Evolutionary conservation across 2,113 vertebrate genomes (phyloP).

Genomic region (Nestor notabilis): DNA sequence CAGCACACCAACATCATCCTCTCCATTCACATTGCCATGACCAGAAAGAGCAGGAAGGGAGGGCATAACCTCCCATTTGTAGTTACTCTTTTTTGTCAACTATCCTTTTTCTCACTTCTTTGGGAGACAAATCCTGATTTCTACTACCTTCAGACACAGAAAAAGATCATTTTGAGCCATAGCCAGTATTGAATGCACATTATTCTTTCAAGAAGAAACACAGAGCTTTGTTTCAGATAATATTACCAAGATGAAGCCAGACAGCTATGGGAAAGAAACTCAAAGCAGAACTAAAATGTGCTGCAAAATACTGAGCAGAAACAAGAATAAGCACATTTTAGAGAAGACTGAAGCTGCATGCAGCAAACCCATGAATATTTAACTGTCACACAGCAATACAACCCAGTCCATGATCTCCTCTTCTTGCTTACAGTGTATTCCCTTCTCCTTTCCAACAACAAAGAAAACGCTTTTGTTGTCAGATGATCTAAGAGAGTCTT

Average conservation of each 20-base stretch:
- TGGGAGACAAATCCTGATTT: not conserved
- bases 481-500: not conserved
- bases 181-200: fast-evolving
- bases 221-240: not conserved
- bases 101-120: not conserved
- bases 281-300: not conserved
- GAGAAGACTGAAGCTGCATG: not conserved
- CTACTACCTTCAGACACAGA: not conserved
- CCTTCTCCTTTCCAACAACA: not conserved
- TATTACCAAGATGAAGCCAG: not conserved
- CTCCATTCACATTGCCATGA: not conserved
- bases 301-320: not conserved
- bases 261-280: not conserved
- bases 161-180: not conserved
- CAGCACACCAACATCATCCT: not conserved
- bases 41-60: not conserved
- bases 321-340: not conserved
- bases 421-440: not conserved
- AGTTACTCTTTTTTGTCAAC: not conserved
- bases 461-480: not conserved
- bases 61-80: not conserved
- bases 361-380: conserved; percentile 2
- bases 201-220: not conserved
- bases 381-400: not conserved
- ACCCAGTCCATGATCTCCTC: not conserved